Evolutionary conservation across 92 coral and sea anemone species (phyloP).

Genomic region (Porites divaricata): DNA sequence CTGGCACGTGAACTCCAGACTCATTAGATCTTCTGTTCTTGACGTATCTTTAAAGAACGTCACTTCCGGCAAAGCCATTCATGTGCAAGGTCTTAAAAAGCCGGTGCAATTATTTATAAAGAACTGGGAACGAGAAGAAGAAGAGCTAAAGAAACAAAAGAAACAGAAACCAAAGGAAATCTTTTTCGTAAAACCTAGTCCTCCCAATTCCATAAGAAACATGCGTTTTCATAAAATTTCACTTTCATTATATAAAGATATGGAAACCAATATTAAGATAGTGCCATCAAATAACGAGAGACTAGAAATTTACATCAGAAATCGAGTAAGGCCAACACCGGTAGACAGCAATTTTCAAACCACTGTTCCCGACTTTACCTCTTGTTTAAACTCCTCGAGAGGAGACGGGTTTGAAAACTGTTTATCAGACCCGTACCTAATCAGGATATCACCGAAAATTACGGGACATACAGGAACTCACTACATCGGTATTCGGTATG

Average conservation of each 20-base stretch:
- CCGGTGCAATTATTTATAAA: slow-evolving; percentile 65
- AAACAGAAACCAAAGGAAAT: background rate
- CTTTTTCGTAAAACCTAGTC: slow-evolving; percentile 68
- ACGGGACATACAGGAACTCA: slow-evolving; percentile 73
- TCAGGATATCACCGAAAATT: slow-evolving; percentile 60
- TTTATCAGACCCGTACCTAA: slow-evolving; percentile 56
- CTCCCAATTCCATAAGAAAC: slow-evolving; percentile 45
- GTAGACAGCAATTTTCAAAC: slow-evolving; percentile 41
- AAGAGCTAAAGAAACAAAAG: background rate
- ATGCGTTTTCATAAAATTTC: slow-evolving; percentile 71
- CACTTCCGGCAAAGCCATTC: slow-evolving; percentile 59
- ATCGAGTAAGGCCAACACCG: slow-evolving; percentile 63
- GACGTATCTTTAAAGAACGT: slow-evolving; percentile 69
- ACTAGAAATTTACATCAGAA: slow-evolving; percentile 59
- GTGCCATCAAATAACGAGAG: slow-evolving; percentile 53
- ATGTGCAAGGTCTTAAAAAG: slow-evolving; percentile 50
- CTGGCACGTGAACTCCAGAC: slow-evolving; percentile 71
- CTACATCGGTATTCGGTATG: slow-evolving; percentile 65
- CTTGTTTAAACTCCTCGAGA: slow-evolving; percentile 44
- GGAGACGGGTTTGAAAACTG: slow-evolving; percentile 39
- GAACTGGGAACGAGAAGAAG: slow-evolving; percentile 24
- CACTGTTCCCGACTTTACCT: slow-evolving; percentile 63
- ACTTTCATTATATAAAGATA: slow-evolving; percentile 50
- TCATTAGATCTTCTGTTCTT: slow-evolving; percentile 70
- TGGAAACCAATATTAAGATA: slow-evolving; percentile 50